Evolutionary conservation across 2,888 invertebrate genomes (phyloP).

Genomic region (Monochamus alternatus): DNA sequence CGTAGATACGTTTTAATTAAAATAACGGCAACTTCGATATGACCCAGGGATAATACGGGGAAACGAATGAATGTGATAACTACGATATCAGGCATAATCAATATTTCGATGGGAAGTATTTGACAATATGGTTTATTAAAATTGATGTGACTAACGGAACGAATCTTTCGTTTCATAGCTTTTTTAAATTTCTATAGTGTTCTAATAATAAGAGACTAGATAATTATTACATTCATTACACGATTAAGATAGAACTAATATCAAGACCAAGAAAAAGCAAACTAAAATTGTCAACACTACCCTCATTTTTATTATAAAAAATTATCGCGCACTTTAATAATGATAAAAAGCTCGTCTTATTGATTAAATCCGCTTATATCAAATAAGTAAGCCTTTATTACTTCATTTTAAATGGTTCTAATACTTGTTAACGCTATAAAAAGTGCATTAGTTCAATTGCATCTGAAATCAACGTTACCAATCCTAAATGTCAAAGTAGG

Average conservation of each 20-base stretch:
- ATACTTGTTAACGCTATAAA: not conserved
- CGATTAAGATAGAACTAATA: not conserved
- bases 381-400: not conserved
- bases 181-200: too few relatives aligned
- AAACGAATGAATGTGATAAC: slow-evolving; percentile 14
- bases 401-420: not conserved
- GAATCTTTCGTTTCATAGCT: slow-evolving; percentile 1
- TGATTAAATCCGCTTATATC: not conserved
- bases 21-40: slow-evolving; percentile 6
- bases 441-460: slow-evolving; percentile 8
- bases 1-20: not conserved
- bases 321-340: not conserved
- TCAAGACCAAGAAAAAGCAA: too few relatives aligned
- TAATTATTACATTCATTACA: not conserved
- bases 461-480: not conserved
- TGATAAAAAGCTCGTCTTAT: slow-evolving; percentile 9
- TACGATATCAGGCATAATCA: slow-evolving; percentile 24
- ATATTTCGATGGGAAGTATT: slow-evolving; percentile 28
- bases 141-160: slow-evolving; percentile 6
- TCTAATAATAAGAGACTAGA: not conserved
- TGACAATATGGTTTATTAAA: slow-evolving; percentile 31
- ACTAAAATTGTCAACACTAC: too few relatives aligned
- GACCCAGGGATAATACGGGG: not conserved
- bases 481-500: too few relatives aligned
- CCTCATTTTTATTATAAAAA: not conserved